Evolutionary conservation across 2,888 invertebrate genomes (phyloP), one percentile per base, ranked within the genome.

Genomic region (Leucoptera coffeella): DNA sequence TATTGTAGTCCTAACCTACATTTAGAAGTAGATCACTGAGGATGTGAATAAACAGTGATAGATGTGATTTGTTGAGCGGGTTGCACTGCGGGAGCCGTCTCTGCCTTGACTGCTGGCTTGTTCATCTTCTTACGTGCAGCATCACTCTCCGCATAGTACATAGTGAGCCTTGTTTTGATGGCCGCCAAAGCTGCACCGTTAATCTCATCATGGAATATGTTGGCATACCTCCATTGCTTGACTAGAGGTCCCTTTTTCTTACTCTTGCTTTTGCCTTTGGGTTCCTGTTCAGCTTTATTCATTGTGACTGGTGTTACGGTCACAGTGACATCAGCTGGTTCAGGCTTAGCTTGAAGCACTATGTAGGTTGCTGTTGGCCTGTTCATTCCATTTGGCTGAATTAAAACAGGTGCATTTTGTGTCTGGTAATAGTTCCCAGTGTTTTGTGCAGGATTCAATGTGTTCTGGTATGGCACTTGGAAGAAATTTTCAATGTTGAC

Each of bases 211-310:
- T 74, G 74, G 35, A 74, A 74, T 38, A 74, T 65, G 38, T 73
- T 73, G 11, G 71, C 71, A 35, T 74, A 74, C 32, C 74, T 51
- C 74, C 74, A 74, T 32, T 74, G 74, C 38, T 74, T 74, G 1
- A 74, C 71, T 22, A 62, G 38, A 25, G 73, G 69, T 4, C 73
- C 65, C 32, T 51, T 51, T 38, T 52, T 60, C 36, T 58, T 54
- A 32, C 67, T 59, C 35, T 60, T 69, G 6, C 9, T 17, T 12
- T 40, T 35, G 33, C 17, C 29, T 25, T 56, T 56, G 1, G 42
- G 23, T 22, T 35, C 44, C 25, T 36, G 31, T 28, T 47, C 48
- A 12, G 43, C 34, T 28, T 47, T 34, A 22, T 17, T 17, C 9
- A 36, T 42, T 29, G 48, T 55, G 17, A 51, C 50, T 26, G 59